Percentiles rank a stretch among this genome's conserved stretches.
Evolutionary conservation across 2,888 invertebrate genomes (phyloP).

Genomic region (Caenorhabditis afra): DNA sequence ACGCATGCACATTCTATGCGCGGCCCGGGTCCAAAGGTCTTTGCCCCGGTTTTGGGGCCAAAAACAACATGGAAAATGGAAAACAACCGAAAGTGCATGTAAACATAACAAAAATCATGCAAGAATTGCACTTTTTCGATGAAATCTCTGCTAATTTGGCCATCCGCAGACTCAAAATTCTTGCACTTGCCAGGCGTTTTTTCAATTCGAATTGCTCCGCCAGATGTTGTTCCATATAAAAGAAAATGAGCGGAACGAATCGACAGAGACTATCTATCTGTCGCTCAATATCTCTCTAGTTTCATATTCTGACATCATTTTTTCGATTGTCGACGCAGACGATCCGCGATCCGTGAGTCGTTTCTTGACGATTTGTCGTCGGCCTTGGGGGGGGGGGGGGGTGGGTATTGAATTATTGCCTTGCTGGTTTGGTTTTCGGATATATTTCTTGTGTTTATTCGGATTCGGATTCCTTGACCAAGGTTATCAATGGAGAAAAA

Average conservation of each 20-base stretch:
- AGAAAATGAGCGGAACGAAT: constrained; percentile 9
- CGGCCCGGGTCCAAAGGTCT: background rate
- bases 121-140: constrained; percentile 17
- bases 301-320: constrained; percentile 14
- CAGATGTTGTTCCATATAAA: constrained; percentile 9
- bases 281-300: too few species aligned
- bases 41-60: constrained; percentile 1
- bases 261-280: background rate
- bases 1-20: background rate
- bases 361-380: background rate
- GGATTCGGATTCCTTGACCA: constrained; percentile 17
- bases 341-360: too few species aligned
- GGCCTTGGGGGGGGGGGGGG: constrained; percentile 37
- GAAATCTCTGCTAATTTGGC: background rate
- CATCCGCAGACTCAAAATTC: too few species aligned
- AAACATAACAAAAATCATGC: constrained; percentile 8
- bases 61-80: background rate
- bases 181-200: constrained; percentile 5
- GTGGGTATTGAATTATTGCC: constrained; percentile 46
- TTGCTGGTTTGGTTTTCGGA: constrained; percentile 41
- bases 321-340: too few species aligned
- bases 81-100: constrained; percentile 31
- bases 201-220: background rate
- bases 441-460: constrained; percentile 15
- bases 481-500: constrained; percentile 38